phyloP scores from a whole-genome alignment of 2,113 vertebrate genomes.

The cattle (Bos taurus) region ARS-UCD2.0 NC_037336.1:84423001-84423500 shows the following conservation, averaged over 20 bases:
- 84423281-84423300: neutral
- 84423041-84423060: neutral
- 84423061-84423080: neutral
- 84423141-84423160: neutral
- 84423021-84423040: neutral
- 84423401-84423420: neutral
- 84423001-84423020: neutral
- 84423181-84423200: neutral
- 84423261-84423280: neutral
- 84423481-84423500: neutral
- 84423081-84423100: neutral
- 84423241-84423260: neutral
- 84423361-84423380: neutral
- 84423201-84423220: neutral
- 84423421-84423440: neutral
- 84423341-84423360: neutral
- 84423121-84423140: conserved; percentile 1
- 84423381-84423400: neutral
- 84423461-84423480: neutral
- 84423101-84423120: conserved; percentile 34
- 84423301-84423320: neutral
- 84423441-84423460: neutral
- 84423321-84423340: neutral
- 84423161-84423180: neutral
- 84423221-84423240: neutral